These are phyloP conservation scores for Halcyon smyrnensis DNA, from an alignment of 2,797 vertebrate genomes.

Conservation along the genomic window DNA sequence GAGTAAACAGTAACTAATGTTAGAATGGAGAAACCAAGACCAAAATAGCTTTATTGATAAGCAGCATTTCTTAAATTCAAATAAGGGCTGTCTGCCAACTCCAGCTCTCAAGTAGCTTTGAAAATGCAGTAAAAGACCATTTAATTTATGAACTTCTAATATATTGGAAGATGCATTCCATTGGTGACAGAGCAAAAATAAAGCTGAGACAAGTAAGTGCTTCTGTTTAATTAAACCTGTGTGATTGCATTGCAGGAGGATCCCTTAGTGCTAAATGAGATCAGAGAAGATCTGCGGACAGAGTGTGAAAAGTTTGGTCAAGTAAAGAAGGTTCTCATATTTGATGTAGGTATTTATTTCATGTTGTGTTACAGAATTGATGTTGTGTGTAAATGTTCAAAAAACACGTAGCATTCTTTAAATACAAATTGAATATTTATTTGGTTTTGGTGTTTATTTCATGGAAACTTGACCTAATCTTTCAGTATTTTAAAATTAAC, in stretches of 20 bases:
- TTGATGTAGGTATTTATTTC: slow-evolving; percentile 88
- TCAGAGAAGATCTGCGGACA: slow-evolving; percentile 91
- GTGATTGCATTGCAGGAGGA: slow-evolving; percentile 85
- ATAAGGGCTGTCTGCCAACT: neutral
- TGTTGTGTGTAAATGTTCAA: neutral
- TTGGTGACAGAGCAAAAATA: neutral
- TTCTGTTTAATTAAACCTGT: neutral
- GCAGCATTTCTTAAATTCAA: neutral
- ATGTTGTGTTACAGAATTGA: neutral
- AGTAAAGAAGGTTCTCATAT: slow-evolving; percentile 95
- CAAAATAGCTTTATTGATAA: neutral
- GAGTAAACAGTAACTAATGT: neutral
- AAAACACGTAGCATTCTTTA: neutral
- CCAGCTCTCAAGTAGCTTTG: neutral
- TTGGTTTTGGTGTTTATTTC: neutral
- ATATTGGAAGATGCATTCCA: neutral
- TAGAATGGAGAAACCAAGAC: neutral
- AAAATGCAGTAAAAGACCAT: neutral
- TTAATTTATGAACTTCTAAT: neutral
- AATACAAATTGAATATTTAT: neutral
- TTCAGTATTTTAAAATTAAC: neutral
- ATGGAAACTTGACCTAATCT: neutral
- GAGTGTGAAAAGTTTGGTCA: slow-evolving; percentile 98
- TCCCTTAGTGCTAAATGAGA: slow-evolving; percentile 94
- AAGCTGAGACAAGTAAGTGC: neutral